Evolutionary conservation across 2,888 invertebrate genomes (phyloP).

Genomic region (Nasonia oneida): DNA sequence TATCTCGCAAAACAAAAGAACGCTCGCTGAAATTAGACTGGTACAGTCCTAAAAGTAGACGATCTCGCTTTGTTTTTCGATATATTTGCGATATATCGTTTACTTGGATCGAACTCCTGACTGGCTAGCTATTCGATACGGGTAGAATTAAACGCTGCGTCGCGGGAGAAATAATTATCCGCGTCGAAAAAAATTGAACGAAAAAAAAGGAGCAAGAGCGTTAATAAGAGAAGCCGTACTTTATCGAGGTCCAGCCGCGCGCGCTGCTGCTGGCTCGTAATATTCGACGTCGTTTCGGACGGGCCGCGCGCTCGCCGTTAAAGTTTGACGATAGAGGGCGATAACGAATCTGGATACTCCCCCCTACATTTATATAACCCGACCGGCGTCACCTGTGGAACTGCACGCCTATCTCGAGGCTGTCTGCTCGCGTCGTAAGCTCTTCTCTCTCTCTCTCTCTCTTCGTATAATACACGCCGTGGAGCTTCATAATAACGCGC

Average conservation of each 20-base stretch:
- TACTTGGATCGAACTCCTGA: too few relatives aligned
- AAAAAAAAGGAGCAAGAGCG: neutral
- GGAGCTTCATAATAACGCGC: constrained; percentile 24
- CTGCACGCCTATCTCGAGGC: constrained; percentile 9
- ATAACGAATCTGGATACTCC: constrained; percentile 50
- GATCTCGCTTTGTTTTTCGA: too few relatives aligned
- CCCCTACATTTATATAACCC: neutral
- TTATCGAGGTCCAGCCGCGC: neutral
- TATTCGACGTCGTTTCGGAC: constrained; percentile 30
- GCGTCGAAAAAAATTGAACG: neutral
- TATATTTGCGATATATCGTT: too few relatives aligned
- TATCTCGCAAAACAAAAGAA: too few relatives aligned
- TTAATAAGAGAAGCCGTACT: neutral
- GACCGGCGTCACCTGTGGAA: neutral
- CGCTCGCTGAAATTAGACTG: too few relatives aligned
- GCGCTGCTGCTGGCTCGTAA: neutral
- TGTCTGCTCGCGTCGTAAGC: constrained; percentile 8
- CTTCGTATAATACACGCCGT: neutral
- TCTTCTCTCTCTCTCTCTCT: neutral
- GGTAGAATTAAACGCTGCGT: constrained; percentile 5
- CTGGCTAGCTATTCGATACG: neutral
- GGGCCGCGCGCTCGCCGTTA: constrained; percentile 20
- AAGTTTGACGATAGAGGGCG: constrained; percentile 43
- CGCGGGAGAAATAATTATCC: neutral
- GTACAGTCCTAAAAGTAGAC: too few relatives aligned